These are phyloP conservation scores for Zhengitettix transpicula DNA, from an alignment of 2,888 invertebrate species.

Conservation along the genomic window DNA sequence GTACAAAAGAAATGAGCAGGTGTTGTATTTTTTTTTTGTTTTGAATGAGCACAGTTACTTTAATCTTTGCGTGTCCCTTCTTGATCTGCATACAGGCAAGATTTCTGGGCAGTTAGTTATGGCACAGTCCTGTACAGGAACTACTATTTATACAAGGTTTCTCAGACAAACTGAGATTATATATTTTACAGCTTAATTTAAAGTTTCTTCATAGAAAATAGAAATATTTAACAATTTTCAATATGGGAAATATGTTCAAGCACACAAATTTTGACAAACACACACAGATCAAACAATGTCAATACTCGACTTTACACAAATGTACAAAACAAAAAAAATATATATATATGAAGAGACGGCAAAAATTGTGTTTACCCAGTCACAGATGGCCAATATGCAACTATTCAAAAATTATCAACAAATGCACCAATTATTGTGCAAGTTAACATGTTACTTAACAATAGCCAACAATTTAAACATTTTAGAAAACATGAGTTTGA, in stretches of 20 bases:
- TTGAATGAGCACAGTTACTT: slow-evolving; percentile 2
- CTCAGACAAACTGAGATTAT: too few relatives aligned
- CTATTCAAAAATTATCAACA: too few relatives aligned
- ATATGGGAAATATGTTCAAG: neutral
- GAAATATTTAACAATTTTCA: neutral
- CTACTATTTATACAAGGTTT: neutral
- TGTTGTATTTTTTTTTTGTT: neutral
- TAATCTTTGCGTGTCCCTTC: neutral
- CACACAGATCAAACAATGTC: too few relatives aligned
- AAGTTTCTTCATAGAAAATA: too few relatives aligned
- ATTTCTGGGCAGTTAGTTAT: neutral
- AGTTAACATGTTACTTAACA: too few relatives aligned
- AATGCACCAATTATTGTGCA: too few relatives aligned
- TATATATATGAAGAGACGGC: too few relatives aligned
- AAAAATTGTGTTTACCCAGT: too few relatives aligned
- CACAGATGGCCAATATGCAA: too few relatives aligned
- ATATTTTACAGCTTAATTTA: too few relatives aligned
- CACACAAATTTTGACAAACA: neutral
- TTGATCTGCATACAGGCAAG: slow-evolving; percentile 4
- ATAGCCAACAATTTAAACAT: too few relatives aligned
- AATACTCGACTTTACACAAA: neutral
- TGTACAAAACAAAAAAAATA: neutral
- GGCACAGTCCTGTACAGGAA: neutral
- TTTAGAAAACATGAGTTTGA: too few relatives aligned
- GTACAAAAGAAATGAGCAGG: neutral